Conservation (phyloP, 2,797 vertebrate genomes). For the Holocentrus rufus region DNA sequence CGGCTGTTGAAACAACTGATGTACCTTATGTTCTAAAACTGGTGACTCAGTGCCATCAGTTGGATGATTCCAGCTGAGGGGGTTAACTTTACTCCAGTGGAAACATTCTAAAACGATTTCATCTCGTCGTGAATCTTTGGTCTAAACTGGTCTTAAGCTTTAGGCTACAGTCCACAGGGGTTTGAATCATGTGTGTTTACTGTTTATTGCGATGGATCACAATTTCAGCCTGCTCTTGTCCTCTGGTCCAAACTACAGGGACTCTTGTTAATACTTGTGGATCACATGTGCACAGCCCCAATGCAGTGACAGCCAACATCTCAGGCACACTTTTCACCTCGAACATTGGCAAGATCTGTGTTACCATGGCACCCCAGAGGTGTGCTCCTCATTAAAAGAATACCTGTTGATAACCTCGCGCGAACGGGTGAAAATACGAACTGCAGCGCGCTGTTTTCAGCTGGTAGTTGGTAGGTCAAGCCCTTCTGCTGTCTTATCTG, state of each 20-base stretch:
- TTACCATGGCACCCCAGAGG: conserved; percentile 8
- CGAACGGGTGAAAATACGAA: conserved; percentile 18
- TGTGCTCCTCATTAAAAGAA: conserved; percentile 52
- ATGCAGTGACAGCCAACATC: background rate
- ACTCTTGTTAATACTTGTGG: background rate
- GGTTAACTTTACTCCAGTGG: no score
- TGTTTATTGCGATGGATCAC: no score
- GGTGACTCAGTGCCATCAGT: no score
- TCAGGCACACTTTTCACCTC: conserved; percentile 10
- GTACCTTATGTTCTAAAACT: no score
- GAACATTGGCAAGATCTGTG: conserved; percentile 14
- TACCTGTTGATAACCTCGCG: conserved; percentile 48
- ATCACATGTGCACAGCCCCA: background rate
- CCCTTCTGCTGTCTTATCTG: background rate
- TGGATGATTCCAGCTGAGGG: no score
- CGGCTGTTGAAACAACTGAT: no score
- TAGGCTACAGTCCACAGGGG: background rate
- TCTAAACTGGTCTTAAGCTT: background rate
- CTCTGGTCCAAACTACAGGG: background rate
- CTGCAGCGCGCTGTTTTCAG: conserved; percentile 21
- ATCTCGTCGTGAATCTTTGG: no score
- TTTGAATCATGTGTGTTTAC: background rate
- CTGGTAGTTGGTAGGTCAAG: conserved; percentile 33
- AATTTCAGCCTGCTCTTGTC: background rate
- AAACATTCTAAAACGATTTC: no score